A percentile compares a stretch with the other conserved stretches of the same genome.
Evolutionary conservation across 2,113 vertebrate species (phyloP).

Genomic region (Epinephelus moara): DNA sequence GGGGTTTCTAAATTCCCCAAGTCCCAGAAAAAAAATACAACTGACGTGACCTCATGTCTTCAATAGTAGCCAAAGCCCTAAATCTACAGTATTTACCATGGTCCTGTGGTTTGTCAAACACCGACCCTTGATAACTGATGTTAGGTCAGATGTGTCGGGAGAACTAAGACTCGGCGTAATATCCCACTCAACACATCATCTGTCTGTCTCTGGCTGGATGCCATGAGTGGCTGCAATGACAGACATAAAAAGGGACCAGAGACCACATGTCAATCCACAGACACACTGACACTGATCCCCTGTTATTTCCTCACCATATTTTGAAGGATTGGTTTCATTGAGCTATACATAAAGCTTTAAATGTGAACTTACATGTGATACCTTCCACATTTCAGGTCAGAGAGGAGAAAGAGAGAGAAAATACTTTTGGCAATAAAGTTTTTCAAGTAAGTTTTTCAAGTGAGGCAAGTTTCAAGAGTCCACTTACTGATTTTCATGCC

Average conservation of each 20-base stretch:
- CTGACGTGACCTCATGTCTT: neutral
- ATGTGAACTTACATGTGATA: neutral
- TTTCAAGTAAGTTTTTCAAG: too few species aligned
- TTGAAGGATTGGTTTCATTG: neutral
- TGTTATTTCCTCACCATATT: neutral
- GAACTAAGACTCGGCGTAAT: slow-evolving; percentile 22
- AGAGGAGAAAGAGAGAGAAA: neutral
- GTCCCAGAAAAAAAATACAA: neutral
- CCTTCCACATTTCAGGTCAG: neutral
- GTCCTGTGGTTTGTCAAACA: neutral
- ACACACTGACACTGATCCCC: neutral
- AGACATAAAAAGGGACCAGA: neutral
- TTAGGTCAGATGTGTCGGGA: slow-evolving; percentile 17
- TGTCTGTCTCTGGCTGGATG: slow-evolving; percentile 5
- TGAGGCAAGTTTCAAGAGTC: neutral
- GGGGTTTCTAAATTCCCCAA: neutral
- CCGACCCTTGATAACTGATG: neutral
- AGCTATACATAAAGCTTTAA: neutral
- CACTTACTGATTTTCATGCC: too few species aligned
- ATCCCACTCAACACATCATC: slow-evolving; percentile 40
- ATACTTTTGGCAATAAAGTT: neutral
- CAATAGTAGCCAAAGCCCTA: neutral
- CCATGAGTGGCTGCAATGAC: neutral
- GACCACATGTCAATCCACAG: slow-evolving; percentile 2
- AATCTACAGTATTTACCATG: neutral